Conservation (phyloP, 2,113 vertebrate species). For the Ardeotis arabs region DNA sequence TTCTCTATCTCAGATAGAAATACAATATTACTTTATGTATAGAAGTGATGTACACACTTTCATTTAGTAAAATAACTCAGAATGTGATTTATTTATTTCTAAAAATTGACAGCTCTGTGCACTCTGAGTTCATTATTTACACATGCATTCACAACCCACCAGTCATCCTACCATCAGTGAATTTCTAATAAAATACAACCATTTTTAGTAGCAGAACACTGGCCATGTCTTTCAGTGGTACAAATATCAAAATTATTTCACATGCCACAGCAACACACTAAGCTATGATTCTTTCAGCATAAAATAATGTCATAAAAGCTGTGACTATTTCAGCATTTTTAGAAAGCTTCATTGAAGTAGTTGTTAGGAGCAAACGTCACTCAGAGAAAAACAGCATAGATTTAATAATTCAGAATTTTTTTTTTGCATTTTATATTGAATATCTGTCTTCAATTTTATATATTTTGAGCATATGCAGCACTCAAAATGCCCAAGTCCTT, state of each 20-base stretch:
- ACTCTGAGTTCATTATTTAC: neutral
- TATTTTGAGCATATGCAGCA: neutral
- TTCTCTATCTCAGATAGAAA: neutral
- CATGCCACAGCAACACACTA: rapidly evolving
- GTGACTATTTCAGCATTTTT: neutral
- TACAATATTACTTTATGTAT: neutral
- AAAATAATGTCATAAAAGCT: neutral
- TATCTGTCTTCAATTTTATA: neutral
- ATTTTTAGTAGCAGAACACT: neutral
- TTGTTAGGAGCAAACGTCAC: neutral
- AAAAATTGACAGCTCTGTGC: neutral
- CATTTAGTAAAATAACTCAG: neutral
- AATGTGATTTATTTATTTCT: neutral
- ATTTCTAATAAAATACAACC: neutral
- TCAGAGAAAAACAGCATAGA: neutral
- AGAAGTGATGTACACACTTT: neutral
- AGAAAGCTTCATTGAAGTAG: neutral
- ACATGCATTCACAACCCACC: neutral
- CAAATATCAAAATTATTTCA: neutral
- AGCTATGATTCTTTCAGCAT: neutral
- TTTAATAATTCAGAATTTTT: neutral
- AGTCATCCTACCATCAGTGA: neutral
- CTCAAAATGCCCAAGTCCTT: neutral
- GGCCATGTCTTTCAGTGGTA: neutral
- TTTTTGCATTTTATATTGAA: neutral